Evolutionary conservation across 2,888 invertebrate species (phyloP), one percentile per base, ranked within the genome.

Genomic region (Eupeodes luniger): DNA sequence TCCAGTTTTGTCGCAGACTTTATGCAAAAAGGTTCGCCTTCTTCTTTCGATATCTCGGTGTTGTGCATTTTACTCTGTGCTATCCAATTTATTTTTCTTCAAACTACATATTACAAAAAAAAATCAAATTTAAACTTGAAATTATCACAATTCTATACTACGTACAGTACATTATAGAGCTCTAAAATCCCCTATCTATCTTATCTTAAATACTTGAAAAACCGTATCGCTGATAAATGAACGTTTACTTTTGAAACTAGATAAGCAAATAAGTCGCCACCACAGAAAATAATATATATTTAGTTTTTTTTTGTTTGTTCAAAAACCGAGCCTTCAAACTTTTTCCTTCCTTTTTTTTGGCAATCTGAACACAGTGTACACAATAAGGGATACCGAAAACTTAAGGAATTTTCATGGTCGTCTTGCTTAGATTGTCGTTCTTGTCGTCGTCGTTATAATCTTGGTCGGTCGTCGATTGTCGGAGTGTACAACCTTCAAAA

Each of bases 1-100:
- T 92, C 92, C 92, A 92, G 92, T 93, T 92, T 91, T 91, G 91
- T 91, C 91, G 92, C 91, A 92, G 91, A 92, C 92, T 92, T 91
- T 91, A 92, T 92, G 92, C 92, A 91, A 92, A 92, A 92, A 92
- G 92, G 93, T 93, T 91, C 91, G 90, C 62, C 83, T 79, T 88
- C 61, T 79, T 76, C 66, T 86, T 81, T 85, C 76, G 72, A 70
- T 74, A 83, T 77, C 76, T 83, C 76, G 76, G 87, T 87, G 83
- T 84, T 87, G 80, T 87, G 84, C 72, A 64, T 87, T 77, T 80
- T 80, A 74, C 62, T 83, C 76, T 87, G 87, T 80, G 80, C 75
- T 83, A 72, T 76, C 67, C 69, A 76, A 74, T 49, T 74, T 72
- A 66, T 66, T 83, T 83, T 84, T 83, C 72, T 80, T 87, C 75